These are phyloP conservation scores for Ptilonorhynchus violaceus DNA, from an alignment of 2,113 vertebrate genomes.

Conservation along the genomic window DNA sequence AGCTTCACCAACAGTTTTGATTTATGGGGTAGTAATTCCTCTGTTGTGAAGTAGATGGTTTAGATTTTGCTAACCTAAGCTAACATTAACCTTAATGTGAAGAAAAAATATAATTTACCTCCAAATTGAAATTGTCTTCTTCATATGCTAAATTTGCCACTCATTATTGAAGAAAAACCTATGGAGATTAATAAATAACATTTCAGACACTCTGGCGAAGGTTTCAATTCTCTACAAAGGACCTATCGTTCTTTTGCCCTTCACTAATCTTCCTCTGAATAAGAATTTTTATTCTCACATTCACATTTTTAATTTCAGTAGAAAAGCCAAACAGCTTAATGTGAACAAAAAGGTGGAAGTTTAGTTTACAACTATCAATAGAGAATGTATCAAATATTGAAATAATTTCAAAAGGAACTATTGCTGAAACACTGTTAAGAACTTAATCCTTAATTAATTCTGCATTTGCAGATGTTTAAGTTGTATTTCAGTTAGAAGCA, in stretches of 20 bases:
- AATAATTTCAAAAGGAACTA: neutral
- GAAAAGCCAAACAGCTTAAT: neutral
- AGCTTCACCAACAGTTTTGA: neutral
- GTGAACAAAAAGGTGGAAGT: neutral
- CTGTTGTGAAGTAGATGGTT: neutral
- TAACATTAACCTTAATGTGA: neutral
- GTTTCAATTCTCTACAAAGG: neutral
- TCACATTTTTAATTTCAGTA: neutral
- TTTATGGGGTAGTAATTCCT: neutral
- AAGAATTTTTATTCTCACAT: neutral
- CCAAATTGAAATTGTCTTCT: neutral
- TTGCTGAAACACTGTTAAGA: neutral
- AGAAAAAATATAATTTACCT: neutral
- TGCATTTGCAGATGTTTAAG: neutral
- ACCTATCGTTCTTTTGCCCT: neutral
- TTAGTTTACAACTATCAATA: neutral
- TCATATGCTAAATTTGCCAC: neutral
- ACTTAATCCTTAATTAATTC: neutral
- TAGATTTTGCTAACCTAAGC: neutral
- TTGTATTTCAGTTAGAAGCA: neutral
- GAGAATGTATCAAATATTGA: neutral
- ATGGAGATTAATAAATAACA: neutral
- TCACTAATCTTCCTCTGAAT: neutral
- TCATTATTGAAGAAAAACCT: neutral
- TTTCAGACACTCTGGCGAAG: neutral